Base-by-base conservation (phyloP, 2,888 invertebrate genomes). In the Drosophila nigricruria region DNA sequence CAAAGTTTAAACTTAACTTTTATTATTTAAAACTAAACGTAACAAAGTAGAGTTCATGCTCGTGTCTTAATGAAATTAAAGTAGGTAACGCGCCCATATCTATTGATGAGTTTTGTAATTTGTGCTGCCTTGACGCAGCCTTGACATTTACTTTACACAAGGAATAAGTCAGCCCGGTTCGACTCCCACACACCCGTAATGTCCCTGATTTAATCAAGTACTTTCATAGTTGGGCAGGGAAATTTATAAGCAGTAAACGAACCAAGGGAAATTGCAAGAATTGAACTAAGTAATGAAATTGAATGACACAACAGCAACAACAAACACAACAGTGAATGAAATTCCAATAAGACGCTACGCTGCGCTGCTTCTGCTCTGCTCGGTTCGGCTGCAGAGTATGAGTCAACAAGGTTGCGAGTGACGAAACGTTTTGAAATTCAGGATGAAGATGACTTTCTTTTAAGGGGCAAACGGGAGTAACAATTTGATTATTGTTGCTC, bases 331-430 rank as follows among this genome's bases (percentile, higher is more conserved):
- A 30, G 20, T 77, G 49, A 69, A 87, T 67, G 67, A 70, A 87
- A 72, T 89, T 66, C 68, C 90, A 88, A 88, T 88, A 75, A 70
- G 73, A 68, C 58, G 69, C 34, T 34, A 18, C 56, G 30, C 30
- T 75, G 25, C 25, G n/a, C 5, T 25, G 3, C 25, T 5, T 25
- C 25, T 25, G 47, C 36, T 45, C 25, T 30, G 38, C 45, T 36
- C 47, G 38, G 53, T 54, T 54, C 64, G 38, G 70, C 62, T 38
- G 63, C 77, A 64, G 64, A 73, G 74, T 76, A 73, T 86, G 89
- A 79, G 87, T 83, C 90, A 86, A 83, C 83, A 75, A 87, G 74
- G 75, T 77, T 77, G 72, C 25, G 60, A 67, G 62, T 70, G 56
- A 69, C 69, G 67, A 59, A 64, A 62, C 40, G 56, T 68, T 45